phyloP scores from a whole-genome alignment of 2,888 invertebrate species.

The Heliconius hortense region DNA sequence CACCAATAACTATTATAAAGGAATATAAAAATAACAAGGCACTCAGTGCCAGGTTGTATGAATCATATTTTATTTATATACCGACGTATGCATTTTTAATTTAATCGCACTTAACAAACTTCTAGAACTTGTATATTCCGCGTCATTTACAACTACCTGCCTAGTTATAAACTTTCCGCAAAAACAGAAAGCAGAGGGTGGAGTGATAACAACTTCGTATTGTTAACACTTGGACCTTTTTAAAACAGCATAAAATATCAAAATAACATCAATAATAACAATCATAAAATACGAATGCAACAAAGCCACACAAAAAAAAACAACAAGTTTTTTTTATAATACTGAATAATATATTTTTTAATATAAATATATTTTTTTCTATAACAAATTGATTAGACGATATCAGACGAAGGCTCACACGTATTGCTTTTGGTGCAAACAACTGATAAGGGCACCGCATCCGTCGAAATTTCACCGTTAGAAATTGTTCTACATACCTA shows the following conservation, averaged over 20 bases:
- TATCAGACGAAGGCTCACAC: slow-evolving; percentile 61
- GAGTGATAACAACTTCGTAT: too few species aligned
- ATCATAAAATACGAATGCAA: too few species aligned
- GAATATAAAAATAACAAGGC: slow-evolving; percentile 16
- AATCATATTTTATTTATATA: slow-evolving; percentile 17
- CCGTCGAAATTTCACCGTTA: slow-evolving; percentile 67
- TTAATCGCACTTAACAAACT: slow-evolving; percentile 28
- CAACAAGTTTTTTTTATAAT: background rate
- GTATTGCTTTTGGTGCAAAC: slow-evolving; percentile 57
- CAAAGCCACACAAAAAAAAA: background rate
- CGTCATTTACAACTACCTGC: slow-evolving; percentile 1
- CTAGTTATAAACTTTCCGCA: background rate
- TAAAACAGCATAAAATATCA: too few species aligned
- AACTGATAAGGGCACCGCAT: slow-evolving; percentile 72
- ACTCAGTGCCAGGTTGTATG: slow-evolving; percentile 18
- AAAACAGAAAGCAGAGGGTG: too few species aligned
- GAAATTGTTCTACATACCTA: slow-evolving; percentile 44
- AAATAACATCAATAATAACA: too few species aligned
- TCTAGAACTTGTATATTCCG: slow-evolving; percentile 31
- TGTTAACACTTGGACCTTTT: too few species aligned
- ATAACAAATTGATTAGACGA: slow-evolving; percentile 30
- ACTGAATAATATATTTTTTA: background rate
- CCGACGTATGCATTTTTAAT: slow-evolving; percentile 23
- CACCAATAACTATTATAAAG: background rate
- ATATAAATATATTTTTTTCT: background rate